Conservation (phyloP, 2,797 vertebrate species). For the Peromyscus nudipes region DNA sequence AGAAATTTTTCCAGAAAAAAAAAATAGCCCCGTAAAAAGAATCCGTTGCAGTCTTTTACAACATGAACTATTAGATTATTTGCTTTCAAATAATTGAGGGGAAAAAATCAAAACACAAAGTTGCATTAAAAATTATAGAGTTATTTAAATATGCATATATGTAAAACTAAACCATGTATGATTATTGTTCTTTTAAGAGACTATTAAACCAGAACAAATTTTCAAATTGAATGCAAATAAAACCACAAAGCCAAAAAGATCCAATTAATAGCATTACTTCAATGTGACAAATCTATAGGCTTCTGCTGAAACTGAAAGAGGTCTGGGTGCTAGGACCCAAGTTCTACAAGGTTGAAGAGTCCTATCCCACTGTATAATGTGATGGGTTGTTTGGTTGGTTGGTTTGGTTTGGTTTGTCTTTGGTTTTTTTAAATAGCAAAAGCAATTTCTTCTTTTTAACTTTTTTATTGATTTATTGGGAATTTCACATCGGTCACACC, state of each 20-base stretch:
- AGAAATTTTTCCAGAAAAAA: not conserved
- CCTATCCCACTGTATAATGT: fast-evolving
- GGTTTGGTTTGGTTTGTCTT: not conserved
- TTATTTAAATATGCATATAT: slow-evolving; percentile 58
- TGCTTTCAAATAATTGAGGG: not conserved
- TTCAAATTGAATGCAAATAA: slow-evolving; percentile 75
- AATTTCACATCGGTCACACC: not conserved
- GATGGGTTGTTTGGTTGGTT: not conserved
- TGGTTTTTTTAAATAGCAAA: not conserved
- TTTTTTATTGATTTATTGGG: not conserved
- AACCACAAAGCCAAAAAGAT: slow-evolving; percentile 63
- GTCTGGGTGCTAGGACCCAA: not conserved
- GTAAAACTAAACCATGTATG: slow-evolving; percentile 47
- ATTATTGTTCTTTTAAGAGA: slow-evolving; percentile 69
- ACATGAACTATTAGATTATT: not conserved
- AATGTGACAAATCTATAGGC: slow-evolving; percentile 15
- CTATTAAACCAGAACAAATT: slow-evolving; percentile 54
- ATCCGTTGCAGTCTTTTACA: slow-evolving; percentile 10
- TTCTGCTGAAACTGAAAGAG: slow-evolving; percentile 39
- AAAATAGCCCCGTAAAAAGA: not conserved
- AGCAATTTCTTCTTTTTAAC: not conserved
- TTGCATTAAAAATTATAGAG: slow-evolving; percentile 27
- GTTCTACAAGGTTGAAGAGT: not conserved
- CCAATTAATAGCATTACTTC: slow-evolving; percentile 61
- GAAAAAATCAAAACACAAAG: not conserved